Conservation (phyloP, 2,888 invertebrate species). For the Odontothrips loti region DNA sequence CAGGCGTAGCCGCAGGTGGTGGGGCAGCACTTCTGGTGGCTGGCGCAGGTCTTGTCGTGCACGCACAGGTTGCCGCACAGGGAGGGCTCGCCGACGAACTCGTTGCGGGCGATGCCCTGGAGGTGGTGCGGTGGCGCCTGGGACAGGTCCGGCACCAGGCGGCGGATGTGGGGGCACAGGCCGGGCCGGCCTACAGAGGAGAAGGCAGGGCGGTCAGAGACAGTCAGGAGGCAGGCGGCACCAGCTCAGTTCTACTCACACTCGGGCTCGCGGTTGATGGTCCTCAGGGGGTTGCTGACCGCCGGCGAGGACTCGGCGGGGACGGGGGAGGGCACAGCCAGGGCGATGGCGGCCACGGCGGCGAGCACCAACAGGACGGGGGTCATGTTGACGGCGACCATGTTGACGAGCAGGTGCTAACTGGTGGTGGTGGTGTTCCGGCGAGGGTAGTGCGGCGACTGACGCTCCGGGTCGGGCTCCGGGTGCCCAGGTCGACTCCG, state of each 20-base stretch:
- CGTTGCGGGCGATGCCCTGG: slow-evolving; percentile 30
- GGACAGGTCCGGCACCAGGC: slow-evolving; percentile 30
- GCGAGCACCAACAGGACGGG: neutral
- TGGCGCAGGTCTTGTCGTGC: slow-evolving; percentile 34
- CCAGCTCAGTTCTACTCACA: neutral
- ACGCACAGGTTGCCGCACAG: slow-evolving; percentile 37
- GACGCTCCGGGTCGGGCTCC: neutral
- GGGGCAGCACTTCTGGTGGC: slow-evolving; percentile 36
- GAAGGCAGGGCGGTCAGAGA: neutral
- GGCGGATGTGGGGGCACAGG: slow-evolving; percentile 35
- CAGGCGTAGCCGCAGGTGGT: slow-evolving; percentile 37
- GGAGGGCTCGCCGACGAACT: slow-evolving; percentile 40
- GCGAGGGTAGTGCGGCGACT: neutral
- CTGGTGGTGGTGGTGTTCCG: neutral
- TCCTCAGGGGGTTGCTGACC: neutral
- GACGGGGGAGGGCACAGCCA: slow-evolving; percentile 18
- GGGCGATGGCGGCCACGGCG: neutral
- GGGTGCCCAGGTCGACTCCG: neutral
- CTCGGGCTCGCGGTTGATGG: neutral
- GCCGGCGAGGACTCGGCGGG: slow-evolving; percentile 17
- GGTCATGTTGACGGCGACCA: neutral
- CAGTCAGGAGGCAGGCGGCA: too few relatives aligned
- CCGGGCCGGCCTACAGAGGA: slow-evolving; percentile 28
- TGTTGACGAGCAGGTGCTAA: neutral
- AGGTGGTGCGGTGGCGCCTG: slow-evolving; percentile 27